Evolutionary conservation across 2,113 vertebrate genomes (phyloP).

Genomic region (Mirounga angustirostris): DNA sequence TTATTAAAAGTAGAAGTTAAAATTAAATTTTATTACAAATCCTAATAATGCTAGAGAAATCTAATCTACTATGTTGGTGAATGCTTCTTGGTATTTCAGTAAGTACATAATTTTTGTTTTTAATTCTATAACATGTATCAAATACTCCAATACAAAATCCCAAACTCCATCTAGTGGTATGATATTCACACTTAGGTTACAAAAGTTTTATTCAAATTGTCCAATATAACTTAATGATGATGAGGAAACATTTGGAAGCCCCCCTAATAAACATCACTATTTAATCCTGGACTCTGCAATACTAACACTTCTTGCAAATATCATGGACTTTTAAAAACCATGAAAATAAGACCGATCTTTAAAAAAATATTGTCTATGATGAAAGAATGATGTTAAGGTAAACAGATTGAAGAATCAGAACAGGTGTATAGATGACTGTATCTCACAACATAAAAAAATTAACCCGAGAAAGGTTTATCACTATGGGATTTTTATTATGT

Average conservation of each 20-base stretch:
- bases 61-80: background rate
- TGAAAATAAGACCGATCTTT: background rate
- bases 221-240: background rate
- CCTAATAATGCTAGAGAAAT: background rate
- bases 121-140: background rate
- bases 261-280: background rate
- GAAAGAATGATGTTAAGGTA: background rate
- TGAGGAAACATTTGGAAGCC: background rate
- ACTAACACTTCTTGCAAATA: background rate
- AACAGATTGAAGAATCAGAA: background rate
- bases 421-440: background rate
- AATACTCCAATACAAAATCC: background rate
- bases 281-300: background rate
- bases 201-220: background rate
- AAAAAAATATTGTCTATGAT: background rate
- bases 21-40: background rate
- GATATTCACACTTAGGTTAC: conserved; percentile 2
- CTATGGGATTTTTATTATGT: background rate
- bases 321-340: background rate
- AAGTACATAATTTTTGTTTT: background rate
- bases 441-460: background rate
- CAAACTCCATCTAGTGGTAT: conserved; percentile 58
- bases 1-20: background rate
- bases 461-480: background rate
- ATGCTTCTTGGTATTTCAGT: background rate